phyloP scores from a whole-genome alignment of 1,140 invertebrate species.

The Dufourea novaeangliae region DNA sequence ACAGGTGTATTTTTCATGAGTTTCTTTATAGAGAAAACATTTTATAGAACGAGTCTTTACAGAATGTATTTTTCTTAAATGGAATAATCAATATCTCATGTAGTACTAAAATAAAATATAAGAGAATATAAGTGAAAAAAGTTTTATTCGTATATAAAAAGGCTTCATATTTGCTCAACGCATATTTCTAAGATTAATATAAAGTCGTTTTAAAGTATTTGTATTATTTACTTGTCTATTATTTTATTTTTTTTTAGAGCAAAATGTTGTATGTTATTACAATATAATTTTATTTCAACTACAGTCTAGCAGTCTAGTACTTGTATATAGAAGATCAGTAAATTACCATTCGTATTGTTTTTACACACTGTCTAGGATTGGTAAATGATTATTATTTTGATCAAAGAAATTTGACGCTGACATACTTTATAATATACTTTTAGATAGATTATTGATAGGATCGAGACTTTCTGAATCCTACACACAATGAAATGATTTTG shows the following conservation, averaged over 20 bases:
- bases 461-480: constrained; percentile 65
- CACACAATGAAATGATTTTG: constrained; percentile 69
- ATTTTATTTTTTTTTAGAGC: background rate
- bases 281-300: background rate
- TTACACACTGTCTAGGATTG: constrained; percentile 54
- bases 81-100: background rate
- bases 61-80: background rate
- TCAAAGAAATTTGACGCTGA: constrained; percentile 66
- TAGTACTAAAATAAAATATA: constrained; percentile 1
- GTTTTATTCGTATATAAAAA: background rate
- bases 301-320: constrained; percentile 61
- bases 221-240: background rate
- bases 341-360: constrained; percentile 49
- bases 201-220: background rate
- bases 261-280: too few relatives aligned
- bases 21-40: background rate
- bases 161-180: background rate
- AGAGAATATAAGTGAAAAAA: background rate
- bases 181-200: background rate
- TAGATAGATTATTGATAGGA: constrained; percentile 64
- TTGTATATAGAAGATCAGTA: constrained; percentile 50
- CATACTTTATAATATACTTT: constrained; percentile 58
- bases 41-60: background rate
- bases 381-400: constrained; percentile 48
- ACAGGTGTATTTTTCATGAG: background rate